Evolutionary conservation across 2,113 vertebrate species (phyloP), one percentile per base, ranked within the genome.

Genomic region (Myotis yumanensis): DNA sequence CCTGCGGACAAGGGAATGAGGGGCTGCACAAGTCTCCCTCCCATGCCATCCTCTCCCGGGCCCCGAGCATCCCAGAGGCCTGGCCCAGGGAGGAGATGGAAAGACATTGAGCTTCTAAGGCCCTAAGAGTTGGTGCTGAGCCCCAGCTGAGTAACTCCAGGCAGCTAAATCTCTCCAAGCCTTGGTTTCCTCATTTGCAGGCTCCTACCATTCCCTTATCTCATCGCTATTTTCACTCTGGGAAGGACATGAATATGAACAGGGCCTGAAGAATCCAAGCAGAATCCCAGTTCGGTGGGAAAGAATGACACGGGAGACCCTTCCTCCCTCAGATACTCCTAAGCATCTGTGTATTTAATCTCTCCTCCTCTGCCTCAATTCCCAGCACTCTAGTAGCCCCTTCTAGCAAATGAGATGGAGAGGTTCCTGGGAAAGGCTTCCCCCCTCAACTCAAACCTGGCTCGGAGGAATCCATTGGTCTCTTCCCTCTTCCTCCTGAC

Each of bases 1-100:
- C 25, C 30, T 4, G 43, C 75, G 32, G 52, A 25, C 7, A 2
- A 20, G 46, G 32, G 43, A 37, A 11, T 2, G 14, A 46, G 14
- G 22, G 40, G 23, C 43, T 15, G 1, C 18, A 51, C 4, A 0
- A 0, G 4, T 48, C 52, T 51, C 46, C 54, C 5, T 0, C 4
- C 28, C 37, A 2, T 11, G 79, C 37, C 6, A 5, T 17, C 11
- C 7, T 66, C 10, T 85, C 18, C 46, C 10, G 32, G 23, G 59
- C 18, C 46, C 43, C 14, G n/a, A 54, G 62, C 52, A 72, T 37
- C 8, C 18, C 35, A 30, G 4, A 0, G 8, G 7, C 43, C 18
- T 18, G 66, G n/a, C 10, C 17, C 9, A 2, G 75, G 32, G 25
- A 11, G 23, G 22, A 2, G 17, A 52, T 0, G 37, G 9, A 72